Evolutionary conservation across 2,888 invertebrate species (phyloP), one percentile per base, ranked within the genome.

Genomic region (Diarsia rubi): DNA sequence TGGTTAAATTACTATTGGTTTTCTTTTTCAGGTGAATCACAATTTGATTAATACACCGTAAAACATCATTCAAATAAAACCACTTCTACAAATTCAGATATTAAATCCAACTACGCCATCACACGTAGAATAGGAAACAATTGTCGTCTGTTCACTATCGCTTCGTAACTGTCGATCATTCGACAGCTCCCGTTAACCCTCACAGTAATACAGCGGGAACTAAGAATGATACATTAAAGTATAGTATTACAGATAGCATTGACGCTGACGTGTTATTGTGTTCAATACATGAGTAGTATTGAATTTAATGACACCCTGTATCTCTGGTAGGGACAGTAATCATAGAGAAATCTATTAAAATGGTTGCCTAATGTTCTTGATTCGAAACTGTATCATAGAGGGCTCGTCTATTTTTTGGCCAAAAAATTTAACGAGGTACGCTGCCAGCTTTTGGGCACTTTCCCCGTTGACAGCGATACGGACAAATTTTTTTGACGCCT

Each of bases 151-250:
- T 45, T 72, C 44, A 47, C 27, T 70, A 49, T 63, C 37, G 49
- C 11, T 44, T 45, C 6, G 11, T 70, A 71, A 14, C 1, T 37
- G 77, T 79, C 83, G 86, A 74, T 74, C 14, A 24, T 52, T 80
- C 69, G 59, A 49, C 12, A 74, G 47, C 73, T 72, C 69, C 84
- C 82, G 83, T 45, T 82, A 79, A 59, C 62, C 78, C 72, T 54
- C 76, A 54, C 52, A 45, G 69, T 86, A 88, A 90, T 88, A 87
- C 85, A 81, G 80, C 83, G 89, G 90, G 87, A 90, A 88, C 83
- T 68, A 62, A 75, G 90, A 91, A 92, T 90, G 89, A 90, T 91
- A 90, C 90, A 90, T 90, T 89, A 88, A 73, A 83, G 79, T 89
- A 86, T 87, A 91, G 57, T 72, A 84, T 82, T 84, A 74, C 88